Conservation (phyloP, 2,113 vertebrate genomes). For the Oncorhynchus tshawytscha region DNA sequence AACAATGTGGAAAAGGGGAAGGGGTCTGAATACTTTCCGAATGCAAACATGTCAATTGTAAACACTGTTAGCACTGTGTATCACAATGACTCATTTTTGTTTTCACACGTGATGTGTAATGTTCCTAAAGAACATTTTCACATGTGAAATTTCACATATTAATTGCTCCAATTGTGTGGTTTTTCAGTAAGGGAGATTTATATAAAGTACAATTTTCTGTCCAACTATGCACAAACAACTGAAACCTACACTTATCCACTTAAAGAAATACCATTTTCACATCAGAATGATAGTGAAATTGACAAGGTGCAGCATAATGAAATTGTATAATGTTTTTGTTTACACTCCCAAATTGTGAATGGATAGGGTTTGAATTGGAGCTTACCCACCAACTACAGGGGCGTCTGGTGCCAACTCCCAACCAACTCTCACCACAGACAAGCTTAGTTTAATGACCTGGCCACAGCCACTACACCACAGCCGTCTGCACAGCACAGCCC, state of each 20-base stretch:
- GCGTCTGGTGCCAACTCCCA: not conserved
- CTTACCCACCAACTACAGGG: constrained; percentile 7
- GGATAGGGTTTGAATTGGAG: not conserved
- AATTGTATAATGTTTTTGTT: not conserved
- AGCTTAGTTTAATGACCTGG: not conserved
- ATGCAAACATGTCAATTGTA: too few species aligned
- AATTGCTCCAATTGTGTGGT: too few species aligned
- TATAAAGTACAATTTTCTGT: not conserved
- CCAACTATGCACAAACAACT: not conserved
- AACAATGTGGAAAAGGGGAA: too few species aligned
- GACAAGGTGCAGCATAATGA: not conserved
- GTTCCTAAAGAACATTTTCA: too few species aligned
- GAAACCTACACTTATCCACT: not conserved
- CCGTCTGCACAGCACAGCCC: constrained; percentile 34
- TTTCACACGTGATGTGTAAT: too few species aligned
- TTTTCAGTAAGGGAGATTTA: not conserved
- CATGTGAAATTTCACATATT: too few species aligned
- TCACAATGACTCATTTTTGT: too few species aligned
- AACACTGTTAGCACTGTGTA: too few species aligned
- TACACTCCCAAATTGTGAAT: not conserved
- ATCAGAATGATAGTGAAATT: not conserved
- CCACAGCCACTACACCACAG: constrained; percentile 30
- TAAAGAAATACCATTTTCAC: not conserved
- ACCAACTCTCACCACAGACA: constrained; percentile 21
- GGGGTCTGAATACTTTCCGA: too few species aligned